Base-by-base conservation (phyloP, 2,797 vertebrate genomes). In the Melopsittacus undulatus region DNA sequence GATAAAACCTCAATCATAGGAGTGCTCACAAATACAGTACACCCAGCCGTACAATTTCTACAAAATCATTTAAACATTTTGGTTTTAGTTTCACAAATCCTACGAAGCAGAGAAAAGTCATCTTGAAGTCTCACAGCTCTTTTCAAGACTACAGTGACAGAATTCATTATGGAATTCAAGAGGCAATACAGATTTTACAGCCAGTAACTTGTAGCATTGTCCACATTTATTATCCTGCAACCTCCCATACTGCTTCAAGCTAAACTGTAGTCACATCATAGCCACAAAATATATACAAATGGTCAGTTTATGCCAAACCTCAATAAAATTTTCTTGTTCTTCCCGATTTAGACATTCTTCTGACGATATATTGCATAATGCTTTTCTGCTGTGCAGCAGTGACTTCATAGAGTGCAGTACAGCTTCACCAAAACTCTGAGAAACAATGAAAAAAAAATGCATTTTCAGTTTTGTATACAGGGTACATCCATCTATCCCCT, bases 351-450 rank as follows among this genome's bases (percentile, higher is more conserved):
- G 62, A 17, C 97, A 98, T 89, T 98, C 98, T 54, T 98, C 98
- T 54, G 98, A 80, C 83, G 98, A 97, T 36, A 99, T 30, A 34
- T 26, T 98, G 97, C 99, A 99, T 27, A 99, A 98, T 36, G 98
- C 98, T 94, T 99, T 99, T 78, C 98, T 98, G 97, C 98, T 99
- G 94, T 98, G 98, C 38, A 99, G 97, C 86, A 99, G 97, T 63
- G 97, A 98, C 97, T 98, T 99, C 94, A 99, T 95, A 92, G 98
- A 98, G 80, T 98, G 98, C 32, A 98, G 89, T 27, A 99, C 97
- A 62, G 96, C 97, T 94, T 99, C 99, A 97, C 98, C 98, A 94
- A 99, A 98, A 91, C 95, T 98, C 99, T 99, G 97, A 82, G 97
- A 97, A 95, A 77, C 89, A 92, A 89, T 10, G 30, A 48, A 42